Evolutionary conservation across 2,113 vertebrate species (phyloP).

Genomic region (Corythornis madagascariensis): DNA sequence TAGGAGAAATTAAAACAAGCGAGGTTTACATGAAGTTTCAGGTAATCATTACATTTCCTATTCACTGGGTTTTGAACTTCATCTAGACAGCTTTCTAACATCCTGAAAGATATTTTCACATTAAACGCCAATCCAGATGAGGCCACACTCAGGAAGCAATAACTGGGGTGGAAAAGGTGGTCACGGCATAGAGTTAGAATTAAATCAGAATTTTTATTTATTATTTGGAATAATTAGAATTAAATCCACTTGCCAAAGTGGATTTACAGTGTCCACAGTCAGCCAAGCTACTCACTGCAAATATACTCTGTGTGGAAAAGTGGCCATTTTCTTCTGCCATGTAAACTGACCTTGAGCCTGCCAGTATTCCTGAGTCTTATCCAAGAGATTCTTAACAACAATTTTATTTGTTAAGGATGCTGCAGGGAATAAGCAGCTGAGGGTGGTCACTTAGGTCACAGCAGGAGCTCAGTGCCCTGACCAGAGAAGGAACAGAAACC

Average conservation of each 20-base stretch:
- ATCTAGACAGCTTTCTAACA: neutral
- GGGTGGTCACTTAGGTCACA: neutral
- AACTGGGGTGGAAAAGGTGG: slow-evolving; percentile 10
- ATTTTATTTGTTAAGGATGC: slow-evolving; percentile 7
- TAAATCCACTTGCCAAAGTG: slow-evolving; percentile 26
- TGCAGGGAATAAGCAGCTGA: slow-evolving; percentile 1
- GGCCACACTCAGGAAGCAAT: neutral
- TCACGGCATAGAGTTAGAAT: neutral
- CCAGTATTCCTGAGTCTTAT: neutral
- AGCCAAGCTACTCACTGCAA: slow-evolving; percentile 46
- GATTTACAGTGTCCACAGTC: slow-evolving; percentile 27
- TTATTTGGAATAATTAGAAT: too few relatives aligned
- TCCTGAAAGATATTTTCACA: slow-evolving; percentile 4
- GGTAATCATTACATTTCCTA: neutral
- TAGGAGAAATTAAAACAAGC: neutral
- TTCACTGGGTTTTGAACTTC: neutral
- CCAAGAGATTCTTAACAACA: slow-evolving; percentile 6
- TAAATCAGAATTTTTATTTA: too few relatives aligned
- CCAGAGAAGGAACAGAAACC: neutral
- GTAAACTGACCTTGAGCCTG: slow-evolving; percentile 33
- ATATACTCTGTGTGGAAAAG: slow-evolving; percentile 2
- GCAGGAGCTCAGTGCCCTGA: neutral
- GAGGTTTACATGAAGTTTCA: neutral
- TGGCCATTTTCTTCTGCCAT: neutral
- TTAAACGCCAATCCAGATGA: slow-evolving; percentile 6